Evolutionary conservation across 1,140 invertebrate genomes (phyloP), one percentile per base, ranked within the genome.

Genomic region (Drosophila novamexicana): DNA sequence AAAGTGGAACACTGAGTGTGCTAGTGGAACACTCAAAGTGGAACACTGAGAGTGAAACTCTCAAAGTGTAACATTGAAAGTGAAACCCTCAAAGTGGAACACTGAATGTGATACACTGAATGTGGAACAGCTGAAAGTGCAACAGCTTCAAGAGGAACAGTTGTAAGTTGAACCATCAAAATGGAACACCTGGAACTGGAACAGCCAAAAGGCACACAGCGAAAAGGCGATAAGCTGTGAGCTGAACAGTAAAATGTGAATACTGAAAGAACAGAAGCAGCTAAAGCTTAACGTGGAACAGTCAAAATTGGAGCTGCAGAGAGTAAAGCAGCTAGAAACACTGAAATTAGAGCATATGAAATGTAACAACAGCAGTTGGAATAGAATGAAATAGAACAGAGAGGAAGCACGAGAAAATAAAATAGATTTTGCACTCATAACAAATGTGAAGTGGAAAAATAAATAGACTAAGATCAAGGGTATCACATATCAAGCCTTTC

Each of bases 401-500:
- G 14, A 2, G 6, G 1, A 16, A 7, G 42, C 16, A 22, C 1
- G 12, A 40, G 37, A 40, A 40, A 40, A 12, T 9, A 45, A 45
- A 45, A 16, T 12, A 18, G 22, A 50, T 42, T n/a, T 42, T 6
- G 12, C 1, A n/a, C 14, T 14, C 6, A 0, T 7, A 14, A 42
- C 12, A 7, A n/a, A 42, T 42, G 14, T 7, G 2, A 3, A 42
- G 7, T 29, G 4, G 5, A 29, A 29, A 29, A 29, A 14, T 37
- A 22, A 18, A 45, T 29, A 32, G 47, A 5, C 12, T 7, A 34
- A 32, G 34, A 14, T 54, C 8, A 14, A 62, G 71, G 71, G 65
- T 74, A 74, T 69, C 71, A 74, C 71, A 74, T 69, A 56, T 62
- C 65, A 62, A 69, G 68, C 59, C 42, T 57, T 37, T 66, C 18